Evolutionary conservation across 2,888 invertebrate species (phyloP), one percentile per base, ranked within the genome.

Genomic region (Leptopilina drosophilae): DNA sequence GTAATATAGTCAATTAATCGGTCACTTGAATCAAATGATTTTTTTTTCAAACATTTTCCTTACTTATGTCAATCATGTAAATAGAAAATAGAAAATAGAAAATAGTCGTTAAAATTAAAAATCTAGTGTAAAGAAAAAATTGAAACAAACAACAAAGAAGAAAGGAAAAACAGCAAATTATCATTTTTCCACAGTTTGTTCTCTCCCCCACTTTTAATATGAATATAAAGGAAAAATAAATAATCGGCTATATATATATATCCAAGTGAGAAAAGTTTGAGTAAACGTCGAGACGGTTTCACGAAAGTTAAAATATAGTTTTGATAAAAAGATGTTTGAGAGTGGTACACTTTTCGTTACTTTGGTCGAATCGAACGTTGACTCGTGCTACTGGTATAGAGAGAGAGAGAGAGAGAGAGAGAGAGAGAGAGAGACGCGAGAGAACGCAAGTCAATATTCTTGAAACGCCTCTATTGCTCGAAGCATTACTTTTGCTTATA

Each of bases 341-440:
- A 49, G 53, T 69, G 15, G 49, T 26, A 69, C n/a, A 33, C 73
- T 73, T 73, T 73, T 53, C 33, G 26, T 53, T 73, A 40, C 73
- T 73, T 73, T 33, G 73, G 73, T 8, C 33, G 73, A 12, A 73
- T 56, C 73, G 73, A 73, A 56, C 56, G n/a, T 56, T 73, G 73
- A 73, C 73, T 73, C 56, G 12, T 9, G 56, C 73, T 73, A 73
- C 53, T 73, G 14, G n/a, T 9, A 12, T 1, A 11, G 12, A 9
- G 9, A 73, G 33, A 56, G 42, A 42, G 42, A 14, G 73, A 56
- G 49, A 33, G 53, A 73, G n/a, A n/a, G n/a, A n/a, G 14, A 33
- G 8, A 11, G 3, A 11, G 11, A 9, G 8, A 73, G 33, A 56
- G 33, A 33, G 42, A 42, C 42, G 42, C 26, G 73, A 56, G 49